Evolutionary conservation across 1,140 invertebrate genomes (phyloP).

Genomic region (Ooceraea biroi): DNA sequence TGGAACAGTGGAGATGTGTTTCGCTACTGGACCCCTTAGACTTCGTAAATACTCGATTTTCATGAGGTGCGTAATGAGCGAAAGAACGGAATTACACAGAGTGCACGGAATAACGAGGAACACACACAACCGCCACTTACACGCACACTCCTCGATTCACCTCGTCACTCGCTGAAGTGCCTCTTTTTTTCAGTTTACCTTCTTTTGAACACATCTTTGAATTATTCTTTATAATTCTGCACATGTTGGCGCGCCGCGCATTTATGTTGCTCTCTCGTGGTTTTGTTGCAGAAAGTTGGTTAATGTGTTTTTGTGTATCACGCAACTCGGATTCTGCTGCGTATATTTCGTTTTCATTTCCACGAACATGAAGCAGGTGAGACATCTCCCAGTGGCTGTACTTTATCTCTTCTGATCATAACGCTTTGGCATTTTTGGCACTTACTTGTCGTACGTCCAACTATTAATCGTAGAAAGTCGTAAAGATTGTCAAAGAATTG

Average conservation of each 20-base stretch:
- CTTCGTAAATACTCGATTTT: slow-evolving; percentile 87
- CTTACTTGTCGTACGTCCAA: background rate
- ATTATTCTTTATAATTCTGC: slow-evolving; percentile 21
- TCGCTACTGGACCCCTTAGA: slow-evolving; percentile 89
- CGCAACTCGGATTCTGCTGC: slow-evolving; percentile 97
- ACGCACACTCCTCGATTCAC: background rate
- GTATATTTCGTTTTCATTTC: slow-evolving; percentile 97
- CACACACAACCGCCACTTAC: background rate
- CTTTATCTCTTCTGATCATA: background rate
- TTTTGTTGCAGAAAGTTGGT: slow-evolving; percentile 87
- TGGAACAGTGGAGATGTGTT: slow-evolving; percentile 92
- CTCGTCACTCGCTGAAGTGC: background rate
- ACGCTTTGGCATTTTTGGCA: background rate
- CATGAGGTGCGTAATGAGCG: slow-evolving; percentile 85
- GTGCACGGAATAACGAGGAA: slow-evolving; percentile 15
- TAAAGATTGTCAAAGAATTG: background rate
- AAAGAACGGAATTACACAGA: background rate
- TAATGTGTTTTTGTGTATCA: slow-evolving; percentile 94
- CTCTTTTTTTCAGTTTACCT: slow-evolving; percentile 14
- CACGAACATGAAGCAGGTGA: slow-evolving; percentile 92
- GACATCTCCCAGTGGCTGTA: slow-evolving; percentile 20
- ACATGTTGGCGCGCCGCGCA: slow-evolving; percentile 11
- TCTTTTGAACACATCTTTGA: background rate
- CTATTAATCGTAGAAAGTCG: background rate
- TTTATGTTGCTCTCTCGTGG: slow-evolving; percentile 64